Evolutionary conservation across 2,888 invertebrate species (phyloP).

Genomic region (Acronicta psi): DNA sequence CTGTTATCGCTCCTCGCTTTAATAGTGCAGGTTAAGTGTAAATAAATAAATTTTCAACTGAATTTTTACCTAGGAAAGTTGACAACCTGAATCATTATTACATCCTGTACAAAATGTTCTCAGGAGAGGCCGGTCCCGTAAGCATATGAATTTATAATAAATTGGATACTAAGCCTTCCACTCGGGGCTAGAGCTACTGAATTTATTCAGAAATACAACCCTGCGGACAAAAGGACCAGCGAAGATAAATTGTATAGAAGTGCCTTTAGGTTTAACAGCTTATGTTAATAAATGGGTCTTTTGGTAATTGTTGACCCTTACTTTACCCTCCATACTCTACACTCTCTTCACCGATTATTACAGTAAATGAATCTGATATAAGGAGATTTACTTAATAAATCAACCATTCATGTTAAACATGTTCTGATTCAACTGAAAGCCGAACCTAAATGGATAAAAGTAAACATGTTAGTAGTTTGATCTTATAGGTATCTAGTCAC

Average conservation of each 20-base stretch:
- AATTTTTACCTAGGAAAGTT: not conserved
- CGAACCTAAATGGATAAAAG: no score
- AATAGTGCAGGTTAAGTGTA: no score
- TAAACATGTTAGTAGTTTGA: no score
- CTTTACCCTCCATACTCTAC: no score
- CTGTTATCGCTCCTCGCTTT: no score
- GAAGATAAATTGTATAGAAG: conserved; percentile 36
- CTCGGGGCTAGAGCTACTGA: conserved; percentile 51
- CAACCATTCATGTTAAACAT: no score
- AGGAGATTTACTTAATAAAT: accelerated
- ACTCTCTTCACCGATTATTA: not conserved
- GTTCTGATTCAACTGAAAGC: no score
- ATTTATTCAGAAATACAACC: conserved; percentile 64
- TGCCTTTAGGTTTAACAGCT: not conserved
- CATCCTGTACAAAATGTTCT: conserved; percentile 16
- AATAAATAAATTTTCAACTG: no score
- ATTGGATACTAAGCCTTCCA: conserved; percentile 63
- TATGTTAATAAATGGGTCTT: not conserved
- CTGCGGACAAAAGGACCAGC: conserved; percentile 33
- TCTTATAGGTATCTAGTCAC: no score
- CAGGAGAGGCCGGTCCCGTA: conserved; percentile 42
- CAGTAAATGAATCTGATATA: not conserved
- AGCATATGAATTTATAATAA: conserved; percentile 74
- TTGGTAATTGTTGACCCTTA: not conserved
- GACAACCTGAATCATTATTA: conserved; percentile 21